Conservation (phyloP, 2,113 vertebrate genomes). For the Paralichthys olivaceus region DNA sequence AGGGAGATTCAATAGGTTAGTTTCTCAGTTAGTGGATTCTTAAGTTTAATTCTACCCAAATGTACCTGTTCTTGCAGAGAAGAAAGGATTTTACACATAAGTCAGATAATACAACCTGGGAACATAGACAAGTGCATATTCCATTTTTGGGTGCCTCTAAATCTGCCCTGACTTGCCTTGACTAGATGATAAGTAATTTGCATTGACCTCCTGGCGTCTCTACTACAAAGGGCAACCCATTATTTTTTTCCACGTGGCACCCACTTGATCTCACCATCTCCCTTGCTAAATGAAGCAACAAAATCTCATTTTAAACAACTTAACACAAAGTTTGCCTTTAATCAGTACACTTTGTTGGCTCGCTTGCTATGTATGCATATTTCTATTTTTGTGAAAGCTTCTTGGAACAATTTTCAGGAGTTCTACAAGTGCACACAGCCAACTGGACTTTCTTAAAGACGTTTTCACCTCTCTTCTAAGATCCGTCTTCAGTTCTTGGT, state of each 20-base stretch:
- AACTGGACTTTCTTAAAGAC: neutral
- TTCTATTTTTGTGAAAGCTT: neutral
- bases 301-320: too few relatives aligned
- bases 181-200: conserved; percentile 30
- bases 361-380: neutral
- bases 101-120: conserved; percentile 32
- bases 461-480: neutral
- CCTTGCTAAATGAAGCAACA: too few relatives aligned
- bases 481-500: neutral
- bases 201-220: conserved; percentile 40
- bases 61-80: conserved; percentile 5
- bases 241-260: neutral
- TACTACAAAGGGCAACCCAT: too few relatives aligned
- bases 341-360: neutral
- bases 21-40: conserved; percentile 31
- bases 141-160: neutral
- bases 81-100: neutral
- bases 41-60: conserved; percentile 9
- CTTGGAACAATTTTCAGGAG: neutral
- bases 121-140: conserved; percentile 7
- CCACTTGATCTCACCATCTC: neutral
- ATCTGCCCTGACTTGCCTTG: conserved; percentile 12
- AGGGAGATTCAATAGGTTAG: conserved; percentile 15
- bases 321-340: neutral
- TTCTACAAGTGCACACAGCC: neutral